phyloP scores from a whole-genome alignment of 37 sponge, comb jelly and placozoan genomes.

The Beroe forskalii region DNA sequence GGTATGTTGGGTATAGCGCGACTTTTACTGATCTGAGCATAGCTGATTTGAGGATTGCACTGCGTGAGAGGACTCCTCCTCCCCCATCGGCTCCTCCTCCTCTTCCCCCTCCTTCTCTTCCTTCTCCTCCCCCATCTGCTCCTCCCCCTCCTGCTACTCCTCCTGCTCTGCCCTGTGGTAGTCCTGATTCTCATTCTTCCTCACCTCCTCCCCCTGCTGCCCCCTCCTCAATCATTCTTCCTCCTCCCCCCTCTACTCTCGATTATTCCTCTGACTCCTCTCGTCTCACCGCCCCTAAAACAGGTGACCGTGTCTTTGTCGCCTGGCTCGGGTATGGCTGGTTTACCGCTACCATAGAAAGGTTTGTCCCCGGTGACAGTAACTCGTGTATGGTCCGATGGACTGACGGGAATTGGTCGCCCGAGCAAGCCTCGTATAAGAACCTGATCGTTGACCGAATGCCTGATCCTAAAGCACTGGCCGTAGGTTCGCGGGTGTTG shows the following conservation, averaged over 20 bases:
- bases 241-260: not conserved
- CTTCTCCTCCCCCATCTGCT: not conserved
- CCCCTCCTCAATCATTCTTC: not conserved
- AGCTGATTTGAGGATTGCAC: not conserved
- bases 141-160: too few relatives aligned
- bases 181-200: not conserved
- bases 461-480: not conserved
- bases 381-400: conserved; percentile 18
- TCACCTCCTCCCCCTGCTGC: not conserved
- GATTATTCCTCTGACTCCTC: too few relatives aligned
- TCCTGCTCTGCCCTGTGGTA: not conserved
- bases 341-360: conserved; percentile 15
- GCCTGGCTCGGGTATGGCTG: conserved; percentile 25
- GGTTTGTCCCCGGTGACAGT: not conserved
- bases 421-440: not conserved
- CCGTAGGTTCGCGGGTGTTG: not conserved
- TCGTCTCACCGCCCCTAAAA: not conserved
- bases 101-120: not conserved
- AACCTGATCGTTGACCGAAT: not conserved
- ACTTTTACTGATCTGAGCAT: not conserved
- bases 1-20: not conserved
- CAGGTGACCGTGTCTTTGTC: not conserved
- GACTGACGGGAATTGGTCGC: conserved; percentile 50
- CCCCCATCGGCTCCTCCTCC: not conserved
- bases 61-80: too few relatives aligned